Conservation (phyloP, 2,888 invertebrate genomes). For the Eledone cirrhosa region DNA sequence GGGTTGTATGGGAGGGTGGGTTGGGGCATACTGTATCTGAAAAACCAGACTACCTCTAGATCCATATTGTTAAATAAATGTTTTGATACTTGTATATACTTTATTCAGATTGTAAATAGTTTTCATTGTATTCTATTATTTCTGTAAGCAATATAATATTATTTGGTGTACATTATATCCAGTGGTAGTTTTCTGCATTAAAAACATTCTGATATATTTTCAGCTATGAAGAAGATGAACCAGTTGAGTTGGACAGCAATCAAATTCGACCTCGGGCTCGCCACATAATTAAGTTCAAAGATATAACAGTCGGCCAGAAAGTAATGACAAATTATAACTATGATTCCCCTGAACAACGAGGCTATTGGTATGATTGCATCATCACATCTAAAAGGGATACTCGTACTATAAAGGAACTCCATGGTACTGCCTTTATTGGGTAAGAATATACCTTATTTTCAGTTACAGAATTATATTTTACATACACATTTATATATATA, state of each 20-base stretch:
- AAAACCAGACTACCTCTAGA: no score
- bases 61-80: no score
- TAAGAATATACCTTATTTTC: conserved; percentile 38
- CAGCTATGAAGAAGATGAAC: conserved; percentile 61
- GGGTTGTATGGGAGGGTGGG: no score
- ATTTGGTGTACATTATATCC: no score
- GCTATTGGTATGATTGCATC: conserved; percentile 75
- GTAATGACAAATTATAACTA: conserved; percentile 81
- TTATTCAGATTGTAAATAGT: no score
- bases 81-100: no score
- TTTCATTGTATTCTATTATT: no score
- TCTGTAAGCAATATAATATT: no score
- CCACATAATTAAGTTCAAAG: conserved; percentile 69
- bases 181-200: no score
- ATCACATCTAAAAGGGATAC: conserved; percentile 60
- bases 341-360: conserved; percentile 75
- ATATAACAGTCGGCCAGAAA: conserved; percentile 72
- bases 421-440: conserved; percentile 65
- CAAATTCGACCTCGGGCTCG: conserved; percentile 77
- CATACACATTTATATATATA: no score
- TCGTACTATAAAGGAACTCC: conserved; percentile 58
- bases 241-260: conserved; percentile 55
- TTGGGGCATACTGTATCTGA: no score
- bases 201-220: background rate
- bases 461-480: no score